Evolutionary conservation across 2,888 invertebrate species (phyloP).

Genomic region (Tyria jacobaeae): DNA sequence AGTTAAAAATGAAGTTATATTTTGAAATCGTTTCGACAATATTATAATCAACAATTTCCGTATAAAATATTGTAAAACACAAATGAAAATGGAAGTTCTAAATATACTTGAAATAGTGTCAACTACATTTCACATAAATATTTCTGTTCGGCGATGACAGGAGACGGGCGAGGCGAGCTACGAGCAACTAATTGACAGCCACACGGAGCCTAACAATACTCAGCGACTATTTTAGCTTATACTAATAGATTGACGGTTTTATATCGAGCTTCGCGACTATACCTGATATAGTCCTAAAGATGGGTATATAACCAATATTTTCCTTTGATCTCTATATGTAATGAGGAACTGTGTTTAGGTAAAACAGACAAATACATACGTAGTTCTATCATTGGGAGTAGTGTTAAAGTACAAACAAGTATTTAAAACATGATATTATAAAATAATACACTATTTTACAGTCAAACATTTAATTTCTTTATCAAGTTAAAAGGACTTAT

Average conservation of each 20-base stretch:
- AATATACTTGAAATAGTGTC: constrained; percentile 31
- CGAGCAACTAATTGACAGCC: constrained; percentile 62
- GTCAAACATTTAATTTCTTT: constrained; percentile 61
- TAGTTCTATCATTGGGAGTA: too few relatives aligned
- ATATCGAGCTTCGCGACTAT: constrained; percentile 25
- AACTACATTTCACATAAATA: constrained; percentile 40
- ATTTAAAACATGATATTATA: background rate
- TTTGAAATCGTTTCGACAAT: background rate
- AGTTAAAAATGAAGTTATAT: too few relatives aligned
- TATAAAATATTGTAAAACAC: constrained; percentile 9
- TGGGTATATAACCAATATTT: background rate
- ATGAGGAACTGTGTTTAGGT: background rate
- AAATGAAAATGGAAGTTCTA: constrained; percentile 32
- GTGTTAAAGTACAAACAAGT: too few relatives aligned
- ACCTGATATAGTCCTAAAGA: background rate
- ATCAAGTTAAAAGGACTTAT: constrained; percentile 64
- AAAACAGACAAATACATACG: too few relatives aligned
- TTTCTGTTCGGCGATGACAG: constrained; percentile 38
- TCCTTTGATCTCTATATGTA: background rate
- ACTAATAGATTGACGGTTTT: constrained; percentile 50
- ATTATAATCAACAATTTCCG: background rate
- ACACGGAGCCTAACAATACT: constrained; percentile 45
- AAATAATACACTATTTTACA: constrained; percentile 30
- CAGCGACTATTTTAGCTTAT: constrained; percentile 44
- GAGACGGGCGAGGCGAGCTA: constrained; percentile 44